These are phyloP conservation scores for Centropristis striata DNA, from an alignment of 2,113 vertebrate genomes.

Conservation along the genomic window DNA sequence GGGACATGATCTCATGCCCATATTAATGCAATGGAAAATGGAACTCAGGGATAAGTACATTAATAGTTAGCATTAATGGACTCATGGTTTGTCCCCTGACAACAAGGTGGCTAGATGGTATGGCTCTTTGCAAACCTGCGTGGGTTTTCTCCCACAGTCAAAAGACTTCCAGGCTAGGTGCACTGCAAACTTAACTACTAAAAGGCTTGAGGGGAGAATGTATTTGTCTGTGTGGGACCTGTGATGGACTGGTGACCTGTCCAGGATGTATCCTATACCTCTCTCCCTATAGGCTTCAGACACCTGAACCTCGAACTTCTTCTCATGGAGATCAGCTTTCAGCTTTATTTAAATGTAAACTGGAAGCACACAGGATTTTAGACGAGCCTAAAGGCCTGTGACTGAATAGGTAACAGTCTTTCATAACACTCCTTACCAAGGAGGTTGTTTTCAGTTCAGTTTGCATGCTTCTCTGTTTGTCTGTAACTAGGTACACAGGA, in stretches of 20 bases:
- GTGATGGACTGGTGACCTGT: slow-evolving; percentile 11
- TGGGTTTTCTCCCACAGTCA: not conserved
- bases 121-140: not conserved
- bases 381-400: not conserved
- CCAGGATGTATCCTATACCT: not conserved
- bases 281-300: slow-evolving; percentile 1
- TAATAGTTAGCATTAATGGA: slow-evolving; percentile 3
- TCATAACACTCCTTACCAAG: no score
- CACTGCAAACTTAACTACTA: not conserved
- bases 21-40: slow-evolving; percentile 36
- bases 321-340: slow-evolving; percentile 27
- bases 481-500: no score
- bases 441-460: no score
- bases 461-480: no score
- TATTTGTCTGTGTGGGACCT: not conserved
- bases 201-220: not conserved
- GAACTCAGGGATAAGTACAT: slow-evolving; percentile 6
- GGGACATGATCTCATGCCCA: slow-evolving; percentile 28
- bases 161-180: slow-evolving; percentile 3
- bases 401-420: not conserved
- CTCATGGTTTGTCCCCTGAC: not conserved
- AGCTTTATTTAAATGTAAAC: slow-evolving; percentile 7
- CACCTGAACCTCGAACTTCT: slow-evolving; percentile 10
- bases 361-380: not conserved
- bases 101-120: not conserved